These are phyloP conservation scores for Dermatophagoides farinae DNA, from an alignment of 1,140 invertebrate genomes.

Conservation along the genomic window DNA sequence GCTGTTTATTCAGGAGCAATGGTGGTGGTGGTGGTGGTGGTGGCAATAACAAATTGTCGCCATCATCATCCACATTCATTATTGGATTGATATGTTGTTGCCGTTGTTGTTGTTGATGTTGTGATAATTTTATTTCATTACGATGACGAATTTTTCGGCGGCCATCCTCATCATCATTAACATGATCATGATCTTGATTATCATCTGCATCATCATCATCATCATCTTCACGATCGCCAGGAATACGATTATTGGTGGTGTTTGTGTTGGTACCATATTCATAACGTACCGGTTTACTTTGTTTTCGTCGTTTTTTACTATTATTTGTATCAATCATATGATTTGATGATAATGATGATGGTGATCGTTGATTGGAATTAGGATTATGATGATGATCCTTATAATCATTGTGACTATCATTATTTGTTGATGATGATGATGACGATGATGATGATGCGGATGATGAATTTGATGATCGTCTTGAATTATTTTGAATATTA, in stretches of 20 bases:
- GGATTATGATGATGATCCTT: neutral
- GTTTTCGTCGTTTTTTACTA: conserved; percentile 26
- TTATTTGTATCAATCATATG: conserved; percentile 12
- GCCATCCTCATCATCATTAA: conserved; percentile 2
- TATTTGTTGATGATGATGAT: neutral
- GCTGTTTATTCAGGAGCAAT: too few species aligned
- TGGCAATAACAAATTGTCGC: too few species aligned
- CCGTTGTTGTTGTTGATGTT: too few species aligned
- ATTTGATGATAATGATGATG: neutral
- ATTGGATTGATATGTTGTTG: too few species aligned
- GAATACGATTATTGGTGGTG: neutral
- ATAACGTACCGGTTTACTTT: conserved; percentile 24
- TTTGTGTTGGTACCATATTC: conserved; percentile 1
- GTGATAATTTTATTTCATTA: too few species aligned
- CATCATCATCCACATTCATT: conserved; percentile 7
- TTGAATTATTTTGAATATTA: neutral
- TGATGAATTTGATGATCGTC: too few species aligned
- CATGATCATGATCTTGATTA: too few species aligned
- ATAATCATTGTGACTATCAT: neutral
- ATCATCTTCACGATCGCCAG: neutral
- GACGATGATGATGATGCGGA: too few species aligned
- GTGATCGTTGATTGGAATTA: neutral
- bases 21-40: too few species aligned
- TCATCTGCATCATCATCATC: neutral
- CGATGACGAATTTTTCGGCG: neutral